Evolutionary conservation across 2,797 vertebrate species (phyloP), one percentile per base, ranked within the genome.

Genomic region (Moxostoma hubbsi): DNA sequence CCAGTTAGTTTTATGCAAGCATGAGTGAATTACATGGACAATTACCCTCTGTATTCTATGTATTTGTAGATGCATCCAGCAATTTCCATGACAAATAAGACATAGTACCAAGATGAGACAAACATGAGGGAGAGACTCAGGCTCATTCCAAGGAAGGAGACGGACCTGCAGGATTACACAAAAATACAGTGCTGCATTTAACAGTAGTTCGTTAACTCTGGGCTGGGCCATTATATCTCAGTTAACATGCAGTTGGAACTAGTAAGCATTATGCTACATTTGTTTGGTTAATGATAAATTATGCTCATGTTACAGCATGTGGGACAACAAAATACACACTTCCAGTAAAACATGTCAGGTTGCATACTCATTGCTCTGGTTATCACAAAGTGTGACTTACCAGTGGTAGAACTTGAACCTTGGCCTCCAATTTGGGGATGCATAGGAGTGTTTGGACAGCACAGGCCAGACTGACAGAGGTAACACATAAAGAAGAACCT

Each of bases 401-500:
- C 97, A 99, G 89, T 99, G 97, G 86, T 99, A 99, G 85, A 94
- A 98, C 86, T 96, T 96, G 90, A 99, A 99, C 73, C 97, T 95
- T 10, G 97, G 97, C 80, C 97, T 97, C 97, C 97, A 98, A 89
- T 97, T 98, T 51, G 97, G 97, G 0, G 97, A 24, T 97, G 4
- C 94, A 90, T 13, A 98, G 86, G 82, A 99, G 92, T 0, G 97
- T 99, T 88, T 99, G 97, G 62, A 98, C 92, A 0, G 97, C 97
- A 70, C 97, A 99, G 47, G 97, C 97, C 92, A 99, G 88, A 89
- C 98, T 99, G 73, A 99, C 97, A 98, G 88, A 99, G 91, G 83
- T 98, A 99, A 85, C 97, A 99, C 97, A 99, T 99, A 78, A 98
- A 94, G 90, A 98, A 99, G 88, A 98, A 98, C 96, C 97, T 98